Conservation (phyloP, 2,888 invertebrate genomes). For the Tetragonula carbonaria region DNA sequence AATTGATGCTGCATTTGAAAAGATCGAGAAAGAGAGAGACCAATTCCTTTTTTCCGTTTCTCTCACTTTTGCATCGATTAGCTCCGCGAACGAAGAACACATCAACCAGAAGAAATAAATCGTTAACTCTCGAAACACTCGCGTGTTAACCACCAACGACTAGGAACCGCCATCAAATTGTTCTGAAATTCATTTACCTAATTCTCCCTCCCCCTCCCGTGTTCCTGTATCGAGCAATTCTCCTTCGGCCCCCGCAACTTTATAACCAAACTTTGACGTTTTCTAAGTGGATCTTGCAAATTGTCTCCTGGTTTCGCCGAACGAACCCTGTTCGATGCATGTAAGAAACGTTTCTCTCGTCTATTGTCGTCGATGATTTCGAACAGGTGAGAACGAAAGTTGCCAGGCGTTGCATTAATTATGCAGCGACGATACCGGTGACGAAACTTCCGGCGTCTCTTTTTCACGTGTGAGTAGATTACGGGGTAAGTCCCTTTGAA, state of each 20-base stretch:
- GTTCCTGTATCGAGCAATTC: neutral
- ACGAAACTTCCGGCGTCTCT: conserved; percentile 31
- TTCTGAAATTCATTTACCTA: conserved; percentile 14
- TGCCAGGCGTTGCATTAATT: conserved; percentile 31
- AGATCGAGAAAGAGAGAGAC: no score
- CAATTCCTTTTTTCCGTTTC: no score
- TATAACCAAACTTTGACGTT: no score
- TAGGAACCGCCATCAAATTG: conserved; percentile 19
- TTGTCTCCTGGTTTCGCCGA: no score
- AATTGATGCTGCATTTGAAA: no score
- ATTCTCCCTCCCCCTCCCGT: conserved; percentile 11
- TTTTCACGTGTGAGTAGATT: neutral
- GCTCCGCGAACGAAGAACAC: neutral
- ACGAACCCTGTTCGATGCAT: no score
- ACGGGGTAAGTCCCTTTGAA: conserved; percentile 31
- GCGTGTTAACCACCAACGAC: neutral
- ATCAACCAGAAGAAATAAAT: conserved; percentile 9
- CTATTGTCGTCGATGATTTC: neutral
- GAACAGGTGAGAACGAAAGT: neutral
- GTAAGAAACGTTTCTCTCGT: neutral
- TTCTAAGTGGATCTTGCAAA: no score
- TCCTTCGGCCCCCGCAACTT: neutral
- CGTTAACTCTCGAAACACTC: neutral
- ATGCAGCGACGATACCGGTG: conserved; percentile 43
- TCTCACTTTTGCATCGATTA: no score